phyloP scores from a whole-genome alignment of 2,113 vertebrate species.

The Ibidorhyncha struthersii region DNA sequence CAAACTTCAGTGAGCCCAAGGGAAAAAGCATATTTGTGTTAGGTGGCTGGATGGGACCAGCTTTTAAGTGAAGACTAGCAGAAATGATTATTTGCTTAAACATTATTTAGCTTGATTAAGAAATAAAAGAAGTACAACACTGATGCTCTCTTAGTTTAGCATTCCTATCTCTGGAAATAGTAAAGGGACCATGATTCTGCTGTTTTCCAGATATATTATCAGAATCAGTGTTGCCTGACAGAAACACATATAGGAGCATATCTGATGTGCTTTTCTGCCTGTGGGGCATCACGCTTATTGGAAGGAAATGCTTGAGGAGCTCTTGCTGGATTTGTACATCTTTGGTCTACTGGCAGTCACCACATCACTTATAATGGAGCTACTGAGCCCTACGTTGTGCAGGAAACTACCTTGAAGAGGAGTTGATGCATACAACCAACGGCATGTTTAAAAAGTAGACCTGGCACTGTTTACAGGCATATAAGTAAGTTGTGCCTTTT shows the following conservation, averaged over 20 bases:
- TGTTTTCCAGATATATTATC: background rate
- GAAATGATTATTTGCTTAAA: background rate
- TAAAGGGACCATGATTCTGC: background rate
- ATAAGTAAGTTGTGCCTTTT: background rate
- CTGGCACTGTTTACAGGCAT: background rate
- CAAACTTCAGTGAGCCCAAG: background rate
- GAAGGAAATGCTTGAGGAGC: background rate
- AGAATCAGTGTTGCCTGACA: background rate
- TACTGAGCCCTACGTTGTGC: background rate
- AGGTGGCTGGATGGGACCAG: background rate
- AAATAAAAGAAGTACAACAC: background rate
- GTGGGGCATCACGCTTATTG: background rate
- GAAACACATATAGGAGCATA: background rate
- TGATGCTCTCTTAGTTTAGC: background rate
- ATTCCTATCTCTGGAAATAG: background rate
- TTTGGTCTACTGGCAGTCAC: background rate
- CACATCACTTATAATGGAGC: background rate
- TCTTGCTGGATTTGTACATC: background rate
- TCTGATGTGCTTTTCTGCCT: background rate
- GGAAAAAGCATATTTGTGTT: background rate
- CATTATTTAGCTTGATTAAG: background rate
- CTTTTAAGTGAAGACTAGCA: background rate
- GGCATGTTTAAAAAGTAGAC: background rate
- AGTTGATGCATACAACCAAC: background rate
- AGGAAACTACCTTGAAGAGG: background rate